These are phyloP conservation scores for Cladopsammia gracilis DNA, from an alignment of 64 coral and sea anemone species.

Conservation along the genomic window DNA sequence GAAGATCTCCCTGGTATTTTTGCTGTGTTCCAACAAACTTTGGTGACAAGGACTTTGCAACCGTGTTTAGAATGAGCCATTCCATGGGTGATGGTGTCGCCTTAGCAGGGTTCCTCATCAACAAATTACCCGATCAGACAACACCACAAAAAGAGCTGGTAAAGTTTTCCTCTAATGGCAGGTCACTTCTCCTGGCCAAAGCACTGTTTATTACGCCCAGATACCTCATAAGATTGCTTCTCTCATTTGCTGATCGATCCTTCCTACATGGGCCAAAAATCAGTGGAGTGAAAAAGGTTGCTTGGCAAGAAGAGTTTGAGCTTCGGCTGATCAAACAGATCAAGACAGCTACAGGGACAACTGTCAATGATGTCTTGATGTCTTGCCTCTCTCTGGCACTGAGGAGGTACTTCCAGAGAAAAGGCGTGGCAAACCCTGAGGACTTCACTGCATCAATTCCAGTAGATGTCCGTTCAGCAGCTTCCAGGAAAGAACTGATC, in stretches of 20 bases:
- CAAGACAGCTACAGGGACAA: slow-evolving; percentile 85
- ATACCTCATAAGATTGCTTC: slow-evolving; percentile 27
- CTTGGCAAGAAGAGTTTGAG: slow-evolving; percentile 79
- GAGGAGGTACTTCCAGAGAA: slow-evolving; percentile 80
- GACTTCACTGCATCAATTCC: slow-evolving; percentile 85
- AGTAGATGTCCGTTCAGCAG: slow-evolving; percentile 84
- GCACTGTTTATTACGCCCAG: slow-evolving; percentile 58
- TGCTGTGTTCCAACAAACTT: slow-evolving; percentile 84
- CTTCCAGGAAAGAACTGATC: neutral
- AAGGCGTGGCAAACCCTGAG: slow-evolving; percentile 68
- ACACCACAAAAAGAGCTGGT: slow-evolving; percentile 52
- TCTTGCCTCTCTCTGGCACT: slow-evolving; percentile 83
- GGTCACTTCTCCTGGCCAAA: slow-evolving; percentile 65
- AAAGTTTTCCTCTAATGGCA: slow-evolving; percentile 66
- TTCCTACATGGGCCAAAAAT: slow-evolving; percentile 82
- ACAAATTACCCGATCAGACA: slow-evolving; percentile 65
- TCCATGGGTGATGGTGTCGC: slow-evolving; percentile 91
- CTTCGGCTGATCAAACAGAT: slow-evolving; percentile 84
- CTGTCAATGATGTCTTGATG: slow-evolving; percentile 95
- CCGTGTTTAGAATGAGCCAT: slow-evolving; percentile 82
- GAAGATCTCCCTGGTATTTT: slow-evolving; percentile 83
- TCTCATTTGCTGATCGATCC: slow-evolving; percentile 66
- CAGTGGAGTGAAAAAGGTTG: slow-evolving; percentile 89
- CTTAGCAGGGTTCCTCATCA: slow-evolving; percentile 67
- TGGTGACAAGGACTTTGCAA: slow-evolving; percentile 40